A percentile compares a stretch with the other conserved stretches of the same genome.
Evolutionary conservation across 2,888 invertebrate species (phyloP).

Genomic region (Catonia carolina): DNA sequence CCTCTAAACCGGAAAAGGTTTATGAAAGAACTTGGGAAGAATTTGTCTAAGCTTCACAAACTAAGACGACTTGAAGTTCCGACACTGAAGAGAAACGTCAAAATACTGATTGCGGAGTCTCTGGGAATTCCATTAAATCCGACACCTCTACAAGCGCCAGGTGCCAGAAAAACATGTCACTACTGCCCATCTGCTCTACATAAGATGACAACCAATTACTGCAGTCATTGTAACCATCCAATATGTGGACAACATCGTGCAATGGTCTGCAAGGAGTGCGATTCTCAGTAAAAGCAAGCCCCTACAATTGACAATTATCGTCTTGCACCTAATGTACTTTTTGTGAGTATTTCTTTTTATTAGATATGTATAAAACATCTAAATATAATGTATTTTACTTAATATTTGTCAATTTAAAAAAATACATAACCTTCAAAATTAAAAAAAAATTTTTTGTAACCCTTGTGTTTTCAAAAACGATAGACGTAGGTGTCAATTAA

Average conservation of each 20-base stretch:
- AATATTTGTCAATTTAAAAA: too few relatives aligned
- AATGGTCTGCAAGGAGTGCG: slow-evolving; percentile 17
- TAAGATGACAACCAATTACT: slow-evolving; percentile 11
- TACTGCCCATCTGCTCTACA: slow-evolving; percentile 1
- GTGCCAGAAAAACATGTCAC: neutral
- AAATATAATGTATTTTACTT: too few relatives aligned
- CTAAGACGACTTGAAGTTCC: slow-evolving; percentile 8
- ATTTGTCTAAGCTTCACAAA: slow-evolving; percentile 16
- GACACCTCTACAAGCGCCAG: neutral
- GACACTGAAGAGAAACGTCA: neutral
- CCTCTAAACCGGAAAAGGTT: slow-evolving; percentile 15
- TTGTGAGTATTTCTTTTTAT: neutral
- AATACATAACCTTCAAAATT: slow-evolving; percentile 2
- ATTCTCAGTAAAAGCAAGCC: slow-evolving; percentile 10
- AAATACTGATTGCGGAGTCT: neutral
- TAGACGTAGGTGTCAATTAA: too few relatives aligned
- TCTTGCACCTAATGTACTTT: neutral
- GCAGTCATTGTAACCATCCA: slow-evolving; percentile 9
- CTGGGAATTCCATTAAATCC: slow-evolving; percentile 5
- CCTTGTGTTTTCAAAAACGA: too few relatives aligned
- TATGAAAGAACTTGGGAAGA: slow-evolving; percentile 2
- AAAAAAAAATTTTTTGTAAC: neutral
- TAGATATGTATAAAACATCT: neutral
- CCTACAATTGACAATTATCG: neutral
- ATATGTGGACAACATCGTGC: slow-evolving; percentile 18